Percentiles rank a stretch among this genome's conserved stretches.
These are phyloP conservation scores for Acanthosepion pharaonis DNA, from an alignment of 2,888 invertebrate species.

Conservation along the genomic window DNA sequence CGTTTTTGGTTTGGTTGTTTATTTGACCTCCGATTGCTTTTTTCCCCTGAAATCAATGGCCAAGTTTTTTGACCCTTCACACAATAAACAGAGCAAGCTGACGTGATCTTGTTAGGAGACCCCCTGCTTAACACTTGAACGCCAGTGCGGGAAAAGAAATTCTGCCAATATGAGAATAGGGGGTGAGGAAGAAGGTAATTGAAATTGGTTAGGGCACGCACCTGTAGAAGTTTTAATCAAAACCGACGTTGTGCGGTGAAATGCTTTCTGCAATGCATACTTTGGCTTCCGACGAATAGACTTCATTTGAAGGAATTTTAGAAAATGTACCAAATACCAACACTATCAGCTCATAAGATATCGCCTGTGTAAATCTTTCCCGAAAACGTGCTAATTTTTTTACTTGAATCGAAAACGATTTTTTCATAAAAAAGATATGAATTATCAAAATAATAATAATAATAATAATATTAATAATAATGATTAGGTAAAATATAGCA, in stretches of 20 bases:
- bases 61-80: neutral
- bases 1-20: neutral
- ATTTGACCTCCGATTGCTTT: neutral
- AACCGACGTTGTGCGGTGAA: neutral
- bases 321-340: no score
- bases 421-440: no score
- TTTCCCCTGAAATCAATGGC: neutral
- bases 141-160: neutral
- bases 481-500: no score
- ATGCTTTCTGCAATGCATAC: no score
- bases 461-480: no score
- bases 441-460: no score
- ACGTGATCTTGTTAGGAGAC: neutral
- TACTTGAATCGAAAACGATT: no score
- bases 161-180: neutral
- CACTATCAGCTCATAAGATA: no score
- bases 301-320: no score
- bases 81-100: neutral
- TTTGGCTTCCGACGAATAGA: no score
- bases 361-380: no score
- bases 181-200: neutral
- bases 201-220: neutral
- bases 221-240: neutral
- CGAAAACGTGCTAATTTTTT: no score
- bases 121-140: neutral